Base-by-base conservation (phyloP, 2,113 vertebrate genomes). In the Prolemur simus region DNA sequence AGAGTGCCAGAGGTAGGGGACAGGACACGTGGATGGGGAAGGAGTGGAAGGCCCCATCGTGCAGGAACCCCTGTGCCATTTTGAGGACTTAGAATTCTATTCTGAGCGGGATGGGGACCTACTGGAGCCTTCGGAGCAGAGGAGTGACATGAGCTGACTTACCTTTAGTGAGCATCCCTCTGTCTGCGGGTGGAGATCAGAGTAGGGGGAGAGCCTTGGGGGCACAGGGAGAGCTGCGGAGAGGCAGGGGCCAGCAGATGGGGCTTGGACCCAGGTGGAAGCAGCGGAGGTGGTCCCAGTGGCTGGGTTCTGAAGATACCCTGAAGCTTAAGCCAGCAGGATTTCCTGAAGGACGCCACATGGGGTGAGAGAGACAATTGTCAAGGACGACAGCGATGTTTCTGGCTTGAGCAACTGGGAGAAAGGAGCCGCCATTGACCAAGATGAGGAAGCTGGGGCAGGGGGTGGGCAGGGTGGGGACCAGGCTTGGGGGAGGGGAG, bases 321-420 rank as follows among this genome's bases (percentile, higher is more conserved):
- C 29, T 37, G 60, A 37, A 49, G 13, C 73, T 64, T 47, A 76
- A 37, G 39, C 13, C 58, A 14, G 64, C 64, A 89, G 88, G 73
- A 95, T 87, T 89, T 95, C 88, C 94, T 95, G 84, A 71, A 42
- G 66, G 64, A 64, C 8, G 52, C 87, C 86, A 77, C 42, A 6
- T 3, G 14, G 45, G 21, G 3, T 77, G 12, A 77, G 68, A 37
- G 37, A 49, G n/a, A 29, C 18, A 42, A 15, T 2, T 32, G 80
- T 77, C 15, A 5, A 83, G 34, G 64, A 39, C 12, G 29, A 13
- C 56, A 12, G 49, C 52, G 37, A 39, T 27, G 34, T 27, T 91
- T 71, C 81, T 37, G 9, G 54, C 54, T 81, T 58, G 37, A 47
- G 74, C 64, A 69, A 52, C 14, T 10, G 34, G 56, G 54, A 32